Evolutionary conservation across 2,113 vertebrate genomes (phyloP).

Genomic region (Polypterus senegalus): DNA sequence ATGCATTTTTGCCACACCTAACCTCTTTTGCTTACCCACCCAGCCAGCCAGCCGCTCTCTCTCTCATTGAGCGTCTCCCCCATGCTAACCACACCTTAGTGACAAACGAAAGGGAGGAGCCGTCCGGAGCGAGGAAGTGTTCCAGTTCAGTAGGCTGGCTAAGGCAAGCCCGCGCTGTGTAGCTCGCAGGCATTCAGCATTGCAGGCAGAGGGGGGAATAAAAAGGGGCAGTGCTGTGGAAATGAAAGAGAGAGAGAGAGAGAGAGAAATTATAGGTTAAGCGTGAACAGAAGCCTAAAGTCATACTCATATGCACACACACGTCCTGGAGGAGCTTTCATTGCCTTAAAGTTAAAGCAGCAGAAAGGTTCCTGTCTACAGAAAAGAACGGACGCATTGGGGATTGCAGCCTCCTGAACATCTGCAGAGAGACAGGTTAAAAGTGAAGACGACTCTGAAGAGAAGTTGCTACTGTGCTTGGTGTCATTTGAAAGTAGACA

Average conservation of each 20-base stretch:
- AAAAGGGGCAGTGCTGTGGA: constrained; percentile 15
- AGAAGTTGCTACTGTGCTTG: no score
- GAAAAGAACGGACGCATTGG: no score
- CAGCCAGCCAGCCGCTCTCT: not conserved
- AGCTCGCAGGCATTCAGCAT: constrained; percentile 39
- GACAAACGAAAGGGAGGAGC: constrained; percentile 26
- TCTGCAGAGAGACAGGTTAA: no score
- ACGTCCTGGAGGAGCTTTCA: not conserved
- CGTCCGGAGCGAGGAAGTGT: constrained; percentile 29
- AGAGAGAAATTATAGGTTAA: constrained; percentile 14
- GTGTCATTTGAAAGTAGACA: not conserved
- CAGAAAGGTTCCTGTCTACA: not conserved
- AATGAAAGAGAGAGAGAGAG: constrained; percentile 18
- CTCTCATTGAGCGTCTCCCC: constrained; percentile 12
- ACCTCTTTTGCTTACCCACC: constrained; percentile 12
- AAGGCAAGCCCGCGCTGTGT: constrained; percentile 37
- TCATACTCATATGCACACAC: not conserved
- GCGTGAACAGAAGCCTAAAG: constrained; percentile 21
- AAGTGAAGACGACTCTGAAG: no score
- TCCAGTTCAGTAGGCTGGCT: constrained; percentile 21
- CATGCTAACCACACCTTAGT: constrained; percentile 14
- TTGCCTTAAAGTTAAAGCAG: not conserved
- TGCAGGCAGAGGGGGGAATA: constrained; percentile 24
- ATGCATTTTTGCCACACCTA: constrained; percentile 30
- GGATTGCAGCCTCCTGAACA: no score